phyloP scores from a whole-genome alignment of 2,888 invertebrate species.

The Theodoxus fluviatilis region DNA sequence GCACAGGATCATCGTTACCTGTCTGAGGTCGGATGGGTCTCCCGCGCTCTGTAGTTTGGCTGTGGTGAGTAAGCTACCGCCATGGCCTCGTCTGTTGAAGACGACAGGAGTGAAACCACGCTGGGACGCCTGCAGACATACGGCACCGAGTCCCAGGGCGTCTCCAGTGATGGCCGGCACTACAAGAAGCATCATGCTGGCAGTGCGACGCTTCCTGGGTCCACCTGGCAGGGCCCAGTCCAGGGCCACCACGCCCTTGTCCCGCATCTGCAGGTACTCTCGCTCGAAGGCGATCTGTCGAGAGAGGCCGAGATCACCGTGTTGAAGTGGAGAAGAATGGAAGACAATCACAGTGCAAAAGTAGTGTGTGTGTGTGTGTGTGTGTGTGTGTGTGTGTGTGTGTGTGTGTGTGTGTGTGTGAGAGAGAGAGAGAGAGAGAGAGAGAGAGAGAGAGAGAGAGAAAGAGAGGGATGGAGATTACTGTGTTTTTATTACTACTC shows the following conservation, averaged over 20 bases:
- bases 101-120: conserved; percentile 53
- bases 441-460: conserved; percentile 21
- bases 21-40: conserved; percentile 53
- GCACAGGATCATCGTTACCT: no score
- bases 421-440: conserved; percentile 21
- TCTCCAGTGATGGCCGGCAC: conserved; percentile 54
- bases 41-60: conserved; percentile 54
- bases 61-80: conserved; percentile 51
- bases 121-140: conserved; percentile 39
- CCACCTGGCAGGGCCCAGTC: conserved; percentile 52
- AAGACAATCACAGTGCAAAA: no score
- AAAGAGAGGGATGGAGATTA: not conserved
- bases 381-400: not conserved
- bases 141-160: conserved; percentile 38
- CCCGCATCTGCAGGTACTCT: conserved; percentile 56
- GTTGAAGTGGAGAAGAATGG: no score
- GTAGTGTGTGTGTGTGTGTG: no score
- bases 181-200: conserved; percentile 44
- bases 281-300: conserved; percentile 44
- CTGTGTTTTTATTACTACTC: not conserved
- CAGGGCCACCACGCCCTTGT: conserved; percentile 56
- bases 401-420: not conserved
- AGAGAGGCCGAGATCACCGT: conserved; percentile 25
- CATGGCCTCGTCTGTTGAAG: conserved; percentile 59
- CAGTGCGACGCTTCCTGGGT: conserved; percentile 16